phyloP scores from a whole-genome alignment of 2,113 vertebrate species.

The Agelaius phoeniceus region DNA sequence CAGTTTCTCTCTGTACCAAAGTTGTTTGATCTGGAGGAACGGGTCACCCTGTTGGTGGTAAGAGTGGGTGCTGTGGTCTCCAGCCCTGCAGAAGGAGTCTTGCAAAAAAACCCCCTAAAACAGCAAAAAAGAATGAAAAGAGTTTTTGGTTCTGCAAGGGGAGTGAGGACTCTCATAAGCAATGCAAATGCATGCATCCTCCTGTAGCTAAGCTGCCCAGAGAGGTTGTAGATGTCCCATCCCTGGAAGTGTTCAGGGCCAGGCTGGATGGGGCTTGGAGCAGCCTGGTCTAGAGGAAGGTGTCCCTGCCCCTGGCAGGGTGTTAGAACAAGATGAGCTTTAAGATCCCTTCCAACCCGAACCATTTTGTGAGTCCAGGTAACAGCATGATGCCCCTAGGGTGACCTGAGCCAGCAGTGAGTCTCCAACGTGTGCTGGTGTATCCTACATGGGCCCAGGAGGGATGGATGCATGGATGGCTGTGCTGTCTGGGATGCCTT shows the following conservation, averaged over 20 bases:
- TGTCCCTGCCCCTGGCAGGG: not conserved
- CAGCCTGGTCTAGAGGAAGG: not conserved
- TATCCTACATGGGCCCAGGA: not conserved
- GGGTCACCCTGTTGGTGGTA: fast-evolving
- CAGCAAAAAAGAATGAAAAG: not conserved
- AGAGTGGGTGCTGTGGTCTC: not conserved
- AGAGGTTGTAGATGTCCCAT: not conserved
- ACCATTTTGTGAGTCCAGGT: not conserved
- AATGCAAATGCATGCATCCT: not conserved
- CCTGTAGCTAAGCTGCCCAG: not conserved
- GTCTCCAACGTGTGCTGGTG: fast-evolving
- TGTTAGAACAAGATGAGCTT: not conserved
- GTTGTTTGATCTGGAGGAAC: not conserved
- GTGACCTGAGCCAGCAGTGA: not conserved
- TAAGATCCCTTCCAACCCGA: not conserved
- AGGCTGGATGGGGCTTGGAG: not conserved
- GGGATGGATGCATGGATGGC: not conserved
- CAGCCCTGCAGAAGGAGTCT: not conserved
- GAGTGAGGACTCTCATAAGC: not conserved
- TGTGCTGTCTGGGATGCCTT: not conserved
- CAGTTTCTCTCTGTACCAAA: not conserved
- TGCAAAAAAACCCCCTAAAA: not conserved
- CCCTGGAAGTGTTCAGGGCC: not conserved
- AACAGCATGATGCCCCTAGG: not conserved
- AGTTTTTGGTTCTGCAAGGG: not conserved